phyloP scores from a whole-genome alignment of 2,113 vertebrate species.

The Nannospalax galili region DNA sequence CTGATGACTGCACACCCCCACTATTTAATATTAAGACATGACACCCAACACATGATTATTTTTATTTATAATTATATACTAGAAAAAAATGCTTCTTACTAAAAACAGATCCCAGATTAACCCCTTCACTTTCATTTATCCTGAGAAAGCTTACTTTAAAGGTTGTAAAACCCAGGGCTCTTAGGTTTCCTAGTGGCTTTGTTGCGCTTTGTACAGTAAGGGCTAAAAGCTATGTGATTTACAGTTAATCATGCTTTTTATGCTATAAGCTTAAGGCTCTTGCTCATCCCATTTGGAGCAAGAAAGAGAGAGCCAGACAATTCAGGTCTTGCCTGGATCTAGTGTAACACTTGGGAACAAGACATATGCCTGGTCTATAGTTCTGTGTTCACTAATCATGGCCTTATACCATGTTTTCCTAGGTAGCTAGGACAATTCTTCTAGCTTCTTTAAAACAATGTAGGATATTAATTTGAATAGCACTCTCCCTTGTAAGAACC shows the following conservation, averaged over 20 bases:
- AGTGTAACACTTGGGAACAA: not conserved
- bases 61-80: no score
- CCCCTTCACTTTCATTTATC: constrained; percentile 3
- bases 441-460: not conserved
- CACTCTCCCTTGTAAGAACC: not conserved
- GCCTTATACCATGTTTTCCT: not conserved
- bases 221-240: constrained; percentile 17
- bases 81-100: constrained; percentile 76
- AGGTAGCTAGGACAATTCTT: not conserved
- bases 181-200: constrained; percentile 43
- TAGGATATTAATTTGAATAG: not conserved
- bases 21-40: no score
- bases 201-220: constrained; percentile 48
- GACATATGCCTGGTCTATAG: not conserved
- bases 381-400: not conserved
- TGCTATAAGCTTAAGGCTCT: not conserved
- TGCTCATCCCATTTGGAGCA: not conserved
- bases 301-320: not conserved
- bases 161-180: constrained; percentile 57
- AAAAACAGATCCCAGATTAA: constrained; percentile 58
- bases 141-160: constrained; percentile 19
- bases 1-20: not conserved
- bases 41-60: not conserved
- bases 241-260: not conserved
- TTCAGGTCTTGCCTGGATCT: not conserved